Conservation (phyloP, 2,888 invertebrate genomes). For the Xanthia icteritia region DNA sequence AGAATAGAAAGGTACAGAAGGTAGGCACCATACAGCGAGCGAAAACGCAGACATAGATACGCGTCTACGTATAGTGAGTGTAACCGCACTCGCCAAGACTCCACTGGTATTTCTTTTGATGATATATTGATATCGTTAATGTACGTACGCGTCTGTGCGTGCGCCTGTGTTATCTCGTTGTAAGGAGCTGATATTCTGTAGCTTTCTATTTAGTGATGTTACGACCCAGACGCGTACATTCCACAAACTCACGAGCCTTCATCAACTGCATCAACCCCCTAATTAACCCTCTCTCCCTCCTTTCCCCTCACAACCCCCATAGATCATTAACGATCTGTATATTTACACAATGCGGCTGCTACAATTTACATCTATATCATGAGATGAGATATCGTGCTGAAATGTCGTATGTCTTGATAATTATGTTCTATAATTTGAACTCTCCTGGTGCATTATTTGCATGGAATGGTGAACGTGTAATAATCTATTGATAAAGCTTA, state of each 20-base stretch:
- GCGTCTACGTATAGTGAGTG: background rate
- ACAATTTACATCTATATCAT: conserved; percentile 50
- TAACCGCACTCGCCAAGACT: background rate
- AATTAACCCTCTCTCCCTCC: conserved; percentile 54
- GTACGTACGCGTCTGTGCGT: background rate
- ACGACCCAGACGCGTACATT: conserved; percentile 57
- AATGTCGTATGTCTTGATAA: conserved; percentile 19
- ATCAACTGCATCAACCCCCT: conserved; percentile 64
- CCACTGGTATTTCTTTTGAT: background rate
- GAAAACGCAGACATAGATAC: background rate
- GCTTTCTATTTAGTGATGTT: background rate
- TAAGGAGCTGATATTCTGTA: background rate
- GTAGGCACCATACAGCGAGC: background rate
- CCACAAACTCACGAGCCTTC: conserved; percentile 55
- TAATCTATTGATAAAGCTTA: background rate
- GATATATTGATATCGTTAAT: background rate
- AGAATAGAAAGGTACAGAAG: conserved; percentile 19
- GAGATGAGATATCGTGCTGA: conserved; percentile 14
- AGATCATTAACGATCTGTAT: conserved; percentile 69
- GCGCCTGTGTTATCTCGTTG: background rate
- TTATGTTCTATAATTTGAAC: conserved; percentile 10
- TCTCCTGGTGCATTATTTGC: background rate
- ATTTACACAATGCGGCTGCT: conserved; percentile 63
- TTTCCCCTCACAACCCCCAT: conserved; percentile 31
- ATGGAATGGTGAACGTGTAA: background rate